phyloP scores from a whole-genome alignment of 1,140 invertebrate genomes.

The Trissolcus basalis region DNA sequence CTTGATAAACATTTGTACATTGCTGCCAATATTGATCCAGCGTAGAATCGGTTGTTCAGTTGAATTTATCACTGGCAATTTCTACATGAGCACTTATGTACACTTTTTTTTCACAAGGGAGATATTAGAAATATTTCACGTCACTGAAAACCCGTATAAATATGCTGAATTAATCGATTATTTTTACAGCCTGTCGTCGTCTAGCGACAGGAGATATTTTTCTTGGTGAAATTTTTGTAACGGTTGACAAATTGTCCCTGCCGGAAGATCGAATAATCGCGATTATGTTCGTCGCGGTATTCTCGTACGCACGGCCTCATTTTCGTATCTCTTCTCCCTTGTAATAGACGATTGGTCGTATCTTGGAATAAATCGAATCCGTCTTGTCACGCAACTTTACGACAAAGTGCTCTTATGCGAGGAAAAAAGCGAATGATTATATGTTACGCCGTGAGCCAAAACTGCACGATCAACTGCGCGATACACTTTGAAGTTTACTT shows the following conservation, averaged over 20 bases:
- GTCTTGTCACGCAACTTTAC: conserved; percentile 45
- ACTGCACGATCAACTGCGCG: conserved; percentile 43
- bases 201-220: conserved; percentile 1
- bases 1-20: too few species aligned
- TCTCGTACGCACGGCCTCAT: conserved; percentile 3
- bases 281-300: conserved; percentile 6
- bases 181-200: background rate
- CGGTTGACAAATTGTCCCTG: conserved; percentile 37
- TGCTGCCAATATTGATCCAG: too few species aligned
- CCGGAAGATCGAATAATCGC: conserved; percentile 36
- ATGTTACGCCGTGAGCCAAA: conserved; percentile 37
- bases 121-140: too few species aligned
- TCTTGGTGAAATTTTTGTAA: conserved; percentile 24
- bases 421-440: conserved; percentile 44
- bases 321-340: conserved; percentile 17
- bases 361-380: conserved; percentile 54
- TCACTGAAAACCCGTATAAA: too few species aligned
- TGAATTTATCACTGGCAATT: too few species aligned
- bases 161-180: background rate
- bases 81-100: too few species aligned
- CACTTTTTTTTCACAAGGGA: too few species aligned
- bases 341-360: conserved; percentile 47
- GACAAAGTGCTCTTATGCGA: conserved; percentile 30
- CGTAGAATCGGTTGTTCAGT: too few species aligned
- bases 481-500: conserved; percentile 45